Evolutionary conservation across 2,888 invertebrate genomes (phyloP), one percentile per base, ranked within the genome.

Genomic region (Agrotis exclamationis): DNA sequence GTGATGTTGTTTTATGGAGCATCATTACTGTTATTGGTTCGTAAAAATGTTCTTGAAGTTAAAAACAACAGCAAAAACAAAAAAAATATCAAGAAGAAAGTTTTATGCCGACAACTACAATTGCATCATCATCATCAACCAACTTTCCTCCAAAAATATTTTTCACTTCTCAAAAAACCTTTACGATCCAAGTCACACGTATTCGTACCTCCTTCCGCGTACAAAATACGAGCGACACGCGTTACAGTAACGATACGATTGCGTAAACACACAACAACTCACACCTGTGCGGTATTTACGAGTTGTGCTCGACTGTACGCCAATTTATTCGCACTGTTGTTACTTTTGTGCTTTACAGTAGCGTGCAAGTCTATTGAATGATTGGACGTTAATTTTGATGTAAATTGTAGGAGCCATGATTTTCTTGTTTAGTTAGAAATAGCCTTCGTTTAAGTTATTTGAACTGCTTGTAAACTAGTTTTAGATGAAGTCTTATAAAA

Each of bases 241-340:
- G 87, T 85, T 81, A 86, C 87, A 83, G 80, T 85, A 84, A 85
- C 83, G 80, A 83, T 85, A 85, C 86, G 88, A 88, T 86, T 82
- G 83, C 87, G 85, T 88, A 88, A 89, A 89, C 89, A 88, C 84
- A 85, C 84, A 79, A 84, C 87, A 83, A 84, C 83, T 84, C 86
- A 86, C 90, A 90, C 89, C 90, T 89, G 90, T 75, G 82, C 80
- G 66, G 85, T 89, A 83, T 89, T 90, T 90, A 85, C 84, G 84
- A 84, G 76, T 69, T 81, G 81, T 72, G 74, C 81, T 82, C 80
- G 70, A 70, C 70, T 74, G 74, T 80, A 83, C 79, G 64, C 64
- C 70, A 70, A 81, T 83, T 78, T 82, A 82, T 83, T 71, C 66
- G 63, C 33, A 60, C 58, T 68, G 74, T 74, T 79, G 79, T 79